Evolutionary conservation across 2,113 vertebrate species (phyloP).

Genomic region (Trematocara macrostoma): DNA sequence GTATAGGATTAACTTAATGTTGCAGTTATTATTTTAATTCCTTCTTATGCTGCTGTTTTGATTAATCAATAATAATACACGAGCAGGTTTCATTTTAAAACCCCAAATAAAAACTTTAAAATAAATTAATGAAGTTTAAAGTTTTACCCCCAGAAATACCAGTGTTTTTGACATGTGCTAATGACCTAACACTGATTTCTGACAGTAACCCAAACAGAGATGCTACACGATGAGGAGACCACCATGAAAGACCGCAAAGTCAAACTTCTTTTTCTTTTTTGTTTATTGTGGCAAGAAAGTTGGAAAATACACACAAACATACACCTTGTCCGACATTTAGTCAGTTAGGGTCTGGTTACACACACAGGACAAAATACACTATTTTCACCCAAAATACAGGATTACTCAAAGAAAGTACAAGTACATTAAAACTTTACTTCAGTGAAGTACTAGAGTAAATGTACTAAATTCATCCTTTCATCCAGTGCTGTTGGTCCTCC

Average conservation of each 20-base stretch:
- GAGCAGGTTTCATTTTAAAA: background rate
- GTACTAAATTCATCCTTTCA: background rate
- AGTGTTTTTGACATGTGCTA: too few species aligned
- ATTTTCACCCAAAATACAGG: background rate
- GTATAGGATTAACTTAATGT: background rate
- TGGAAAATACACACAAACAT: background rate
- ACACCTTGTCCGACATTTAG: accelerated
- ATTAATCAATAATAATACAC: background rate
- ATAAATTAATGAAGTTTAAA: too few species aligned
- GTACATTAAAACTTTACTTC: background rate
- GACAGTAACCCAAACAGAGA: too few species aligned
- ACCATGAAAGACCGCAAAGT: background rate
- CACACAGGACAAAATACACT: background rate
- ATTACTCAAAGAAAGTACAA: background rate
- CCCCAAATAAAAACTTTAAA: too few species aligned
- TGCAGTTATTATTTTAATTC: background rate
- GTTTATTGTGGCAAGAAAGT: background rate
- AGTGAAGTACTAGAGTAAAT: background rate
- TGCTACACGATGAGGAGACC: accelerated
- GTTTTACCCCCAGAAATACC: too few species aligned
- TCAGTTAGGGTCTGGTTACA: background rate
- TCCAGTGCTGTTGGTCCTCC: background rate
- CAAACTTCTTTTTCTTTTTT: background rate
- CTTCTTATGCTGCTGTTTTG: accelerated
- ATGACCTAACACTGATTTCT: too few species aligned